These are phyloP conservation scores for Nipponacmea schrenckii DNA, from an alignment of 2,888 invertebrate genomes.

Conservation along the genomic window DNA sequence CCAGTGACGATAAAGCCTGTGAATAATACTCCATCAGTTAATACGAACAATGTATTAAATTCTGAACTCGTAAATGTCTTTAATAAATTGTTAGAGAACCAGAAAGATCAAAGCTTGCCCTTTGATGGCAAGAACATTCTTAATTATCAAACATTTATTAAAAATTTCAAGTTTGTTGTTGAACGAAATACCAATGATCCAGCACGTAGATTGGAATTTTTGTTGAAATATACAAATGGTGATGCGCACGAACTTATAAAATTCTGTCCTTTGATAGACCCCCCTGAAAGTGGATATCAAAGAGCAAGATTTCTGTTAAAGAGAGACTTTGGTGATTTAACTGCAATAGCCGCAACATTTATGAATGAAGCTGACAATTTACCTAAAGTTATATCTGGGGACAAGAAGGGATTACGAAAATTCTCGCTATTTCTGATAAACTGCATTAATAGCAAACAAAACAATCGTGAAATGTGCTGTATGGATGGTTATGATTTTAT, in stretches of 20 bases:
- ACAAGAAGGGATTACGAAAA: slow-evolving; percentile 1
- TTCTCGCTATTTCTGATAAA: neutral
- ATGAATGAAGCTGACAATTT: slow-evolving; percentile 2
- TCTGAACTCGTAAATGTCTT: neutral
- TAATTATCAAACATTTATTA: neutral
- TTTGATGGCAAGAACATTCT: neutral
- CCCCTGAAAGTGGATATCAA: neutral
- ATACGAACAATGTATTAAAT: too few relatives aligned
- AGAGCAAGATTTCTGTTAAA: neutral
- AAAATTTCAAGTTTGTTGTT: neutral
- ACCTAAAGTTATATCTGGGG: neutral
- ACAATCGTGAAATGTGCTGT: neutral
- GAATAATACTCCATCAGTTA: too few relatives aligned
- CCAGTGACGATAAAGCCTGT: too few relatives aligned
- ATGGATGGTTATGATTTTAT: slow-evolving; percentile 6
- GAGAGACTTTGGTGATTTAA: neutral
- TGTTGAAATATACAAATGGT: neutral
- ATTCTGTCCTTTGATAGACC: neutral
- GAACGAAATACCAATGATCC: neutral
- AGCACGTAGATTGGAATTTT: neutral
- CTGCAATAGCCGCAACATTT: neutral
- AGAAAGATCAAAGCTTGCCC: slow-evolving; percentile 6
- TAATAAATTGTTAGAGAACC: neutral
- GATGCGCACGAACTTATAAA: neutral
- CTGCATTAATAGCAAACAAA: slow-evolving; percentile 7